Conservation (phyloP, 2,888 invertebrate genomes). For the Dysmachus trigonus region DNA sequence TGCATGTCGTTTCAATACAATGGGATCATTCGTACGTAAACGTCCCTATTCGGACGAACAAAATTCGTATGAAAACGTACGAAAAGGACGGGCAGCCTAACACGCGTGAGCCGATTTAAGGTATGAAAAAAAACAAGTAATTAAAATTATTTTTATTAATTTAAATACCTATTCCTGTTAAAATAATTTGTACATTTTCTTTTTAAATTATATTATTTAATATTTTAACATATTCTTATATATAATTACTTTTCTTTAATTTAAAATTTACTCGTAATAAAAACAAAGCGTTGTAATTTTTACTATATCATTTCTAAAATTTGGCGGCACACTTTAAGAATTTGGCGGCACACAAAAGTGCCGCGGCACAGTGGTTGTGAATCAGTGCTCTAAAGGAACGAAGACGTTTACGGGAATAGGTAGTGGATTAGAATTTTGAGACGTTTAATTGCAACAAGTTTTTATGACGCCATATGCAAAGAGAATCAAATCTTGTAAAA, state of each 20-base stretch:
- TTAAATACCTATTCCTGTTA: constrained; percentile 6
- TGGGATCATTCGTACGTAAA: background rate
- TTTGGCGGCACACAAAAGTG: background rate
- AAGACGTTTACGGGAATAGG: too few relatives aligned
- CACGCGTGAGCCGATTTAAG: constrained; percentile 8
- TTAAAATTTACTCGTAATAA: background rate
- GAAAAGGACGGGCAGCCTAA: background rate
- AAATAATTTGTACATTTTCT: background rate
- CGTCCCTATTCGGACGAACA: background rate
- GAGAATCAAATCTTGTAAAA: too few relatives aligned
- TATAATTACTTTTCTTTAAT: background rate
- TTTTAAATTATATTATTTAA: background rate
- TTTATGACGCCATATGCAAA: too few relatives aligned
- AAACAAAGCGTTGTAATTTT: background rate
- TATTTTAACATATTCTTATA: background rate
- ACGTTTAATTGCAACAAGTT: too few relatives aligned
- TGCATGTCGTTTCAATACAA: background rate
- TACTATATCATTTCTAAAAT: background rate
- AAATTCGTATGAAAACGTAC: background rate
- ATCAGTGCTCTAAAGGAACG: background rate
- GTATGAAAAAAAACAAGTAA: background rate
- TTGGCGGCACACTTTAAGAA: background rate
- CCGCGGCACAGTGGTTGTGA: background rate
- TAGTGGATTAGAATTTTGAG: too few relatives aligned
- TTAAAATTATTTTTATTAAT: background rate